Percentiles rank a stretch among this genome's conserved stretches.
These are phyloP conservation scores for Parelbella ahira DNA, from an alignment of 2,888 invertebrate genomes.

Conservation along the genomic window DNA sequence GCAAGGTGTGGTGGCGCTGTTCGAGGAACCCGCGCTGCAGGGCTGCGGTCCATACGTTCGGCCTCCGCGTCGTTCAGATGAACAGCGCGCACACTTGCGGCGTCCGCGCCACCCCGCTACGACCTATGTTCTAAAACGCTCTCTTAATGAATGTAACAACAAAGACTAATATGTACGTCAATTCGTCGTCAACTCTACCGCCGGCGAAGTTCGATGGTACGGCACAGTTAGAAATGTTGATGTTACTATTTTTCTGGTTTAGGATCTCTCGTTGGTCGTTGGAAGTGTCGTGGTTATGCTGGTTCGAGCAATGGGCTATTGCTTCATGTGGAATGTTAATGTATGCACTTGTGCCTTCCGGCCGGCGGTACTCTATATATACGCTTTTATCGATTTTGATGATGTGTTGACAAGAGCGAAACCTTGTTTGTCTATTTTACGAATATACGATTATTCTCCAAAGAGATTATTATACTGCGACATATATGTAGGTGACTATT, in stretches of 20 bases:
- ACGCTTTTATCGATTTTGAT: constrained; percentile 50
- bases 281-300: constrained; percentile 30
- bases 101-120: constrained; percentile 68
- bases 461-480: constrained; percentile 52
- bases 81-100: constrained; percentile 75
- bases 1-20: constrained; percentile 76
- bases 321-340: constrained; percentile 53
- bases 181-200: constrained; percentile 50
- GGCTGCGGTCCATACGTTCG: constrained; percentile 74
- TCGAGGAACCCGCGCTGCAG: constrained; percentile 73
- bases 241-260: constrained; percentile 29
- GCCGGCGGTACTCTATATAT: constrained; percentile 58
- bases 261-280: constrained; percentile 15
- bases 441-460: constrained; percentile 57
- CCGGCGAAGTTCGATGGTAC: constrained; percentile 52
- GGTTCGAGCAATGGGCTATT: constrained; percentile 41
- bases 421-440: constrained; percentile 52
- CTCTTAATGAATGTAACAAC: constrained; percentile 2
- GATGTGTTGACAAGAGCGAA: constrained; percentile 47
- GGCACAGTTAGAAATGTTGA: constrained; percentile 66
- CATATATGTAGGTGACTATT: constrained; percentile 23
- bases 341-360: constrained; percentile 70
- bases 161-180: constrained; percentile 36
- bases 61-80: constrained; percentile 72
- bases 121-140: constrained; percentile 63